A percentile compares a stretch with the other conserved stretches of the same genome.
Evolutionary conservation across 2,113 vertebrate species (phyloP).

Genomic region (Azemiops feae): DNA sequence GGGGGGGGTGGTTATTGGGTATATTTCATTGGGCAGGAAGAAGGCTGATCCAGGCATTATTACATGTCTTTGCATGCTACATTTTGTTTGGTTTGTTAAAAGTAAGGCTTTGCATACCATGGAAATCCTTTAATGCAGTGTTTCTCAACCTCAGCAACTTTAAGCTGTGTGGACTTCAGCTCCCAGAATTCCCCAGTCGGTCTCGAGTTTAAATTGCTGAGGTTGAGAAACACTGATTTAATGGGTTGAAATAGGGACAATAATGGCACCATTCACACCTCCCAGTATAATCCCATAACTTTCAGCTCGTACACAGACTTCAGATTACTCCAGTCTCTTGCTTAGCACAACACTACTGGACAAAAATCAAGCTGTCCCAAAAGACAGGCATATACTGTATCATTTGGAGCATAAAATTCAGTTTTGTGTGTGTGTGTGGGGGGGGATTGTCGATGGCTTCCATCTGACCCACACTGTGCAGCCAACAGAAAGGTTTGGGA

Average conservation of each 20-base stretch:
- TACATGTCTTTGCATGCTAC: background rate
- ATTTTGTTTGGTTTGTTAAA: background rate
- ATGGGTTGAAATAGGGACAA: background rate
- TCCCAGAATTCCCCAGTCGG: too few relatives aligned
- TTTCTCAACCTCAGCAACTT: too few relatives aligned
- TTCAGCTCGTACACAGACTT: background rate
- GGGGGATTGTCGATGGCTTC: background rate
- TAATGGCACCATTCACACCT: background rate
- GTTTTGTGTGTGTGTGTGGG: background rate
- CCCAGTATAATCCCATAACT: background rate
- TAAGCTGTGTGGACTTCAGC: too few relatives aligned
- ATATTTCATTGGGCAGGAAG: background rate
- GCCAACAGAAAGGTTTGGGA: background rate
- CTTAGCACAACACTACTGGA: background rate
- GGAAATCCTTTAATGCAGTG: background rate
- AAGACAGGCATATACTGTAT: background rate
- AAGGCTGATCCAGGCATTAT: background rate
- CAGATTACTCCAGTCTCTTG: background rate
- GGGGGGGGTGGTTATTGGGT: background rate
- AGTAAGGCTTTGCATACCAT: background rate
- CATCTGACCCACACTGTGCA: background rate
- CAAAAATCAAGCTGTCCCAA: background rate
- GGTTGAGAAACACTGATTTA: background rate
- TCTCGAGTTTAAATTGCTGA: too few relatives aligned
- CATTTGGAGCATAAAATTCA: background rate